phyloP scores from a whole-genome alignment of 2,888 invertebrate genomes.

The Caradrina clavipalpis region DNA sequence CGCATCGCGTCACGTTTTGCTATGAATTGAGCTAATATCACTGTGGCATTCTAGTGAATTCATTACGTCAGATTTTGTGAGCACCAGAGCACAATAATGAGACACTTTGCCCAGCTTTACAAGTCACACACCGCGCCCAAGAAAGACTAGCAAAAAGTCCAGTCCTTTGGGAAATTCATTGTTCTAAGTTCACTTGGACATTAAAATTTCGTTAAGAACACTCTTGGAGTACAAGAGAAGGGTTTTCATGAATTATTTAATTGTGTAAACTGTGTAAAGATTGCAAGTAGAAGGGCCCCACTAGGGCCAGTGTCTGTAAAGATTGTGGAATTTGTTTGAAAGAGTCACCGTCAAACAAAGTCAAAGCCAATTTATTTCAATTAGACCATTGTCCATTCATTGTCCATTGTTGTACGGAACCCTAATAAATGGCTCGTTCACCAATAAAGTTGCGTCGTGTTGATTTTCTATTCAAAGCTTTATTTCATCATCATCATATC shows the following conservation, averaged over 20 bases:
- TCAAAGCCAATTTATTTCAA: too few species aligned
- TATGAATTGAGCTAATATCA: constrained; percentile 2
- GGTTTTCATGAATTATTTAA: not conserved
- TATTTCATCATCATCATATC: too few species aligned
- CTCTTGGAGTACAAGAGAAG: not conserved
- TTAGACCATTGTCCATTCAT: too few species aligned
- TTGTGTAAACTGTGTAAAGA: not conserved
- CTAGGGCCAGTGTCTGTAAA: too few species aligned
- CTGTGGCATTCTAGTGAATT: constrained; percentile 35
- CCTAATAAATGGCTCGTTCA: too few species aligned
- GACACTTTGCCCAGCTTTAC: constrained; percentile 33
- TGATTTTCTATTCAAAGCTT: not conserved
- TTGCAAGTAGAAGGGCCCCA: not conserved
- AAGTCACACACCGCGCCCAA: constrained; percentile 28
- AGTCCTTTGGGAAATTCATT: constrained; percentile 23
- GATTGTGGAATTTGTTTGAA: too few species aligned
- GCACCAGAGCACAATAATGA: constrained; percentile 54
- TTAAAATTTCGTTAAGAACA: constrained; percentile 14
- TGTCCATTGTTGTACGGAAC: too few species aligned
- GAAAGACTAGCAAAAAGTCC: constrained; percentile 8
- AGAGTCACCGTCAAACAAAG: too few species aligned
- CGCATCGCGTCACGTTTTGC: not conserved
- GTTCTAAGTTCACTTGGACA: constrained; percentile 14
- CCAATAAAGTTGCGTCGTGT: too few species aligned
- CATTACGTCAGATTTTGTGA: constrained; percentile 57